phyloP scores from a whole-genome alignment of 2,797 vertebrate species.

The Peromyscus aztecus region DNA sequence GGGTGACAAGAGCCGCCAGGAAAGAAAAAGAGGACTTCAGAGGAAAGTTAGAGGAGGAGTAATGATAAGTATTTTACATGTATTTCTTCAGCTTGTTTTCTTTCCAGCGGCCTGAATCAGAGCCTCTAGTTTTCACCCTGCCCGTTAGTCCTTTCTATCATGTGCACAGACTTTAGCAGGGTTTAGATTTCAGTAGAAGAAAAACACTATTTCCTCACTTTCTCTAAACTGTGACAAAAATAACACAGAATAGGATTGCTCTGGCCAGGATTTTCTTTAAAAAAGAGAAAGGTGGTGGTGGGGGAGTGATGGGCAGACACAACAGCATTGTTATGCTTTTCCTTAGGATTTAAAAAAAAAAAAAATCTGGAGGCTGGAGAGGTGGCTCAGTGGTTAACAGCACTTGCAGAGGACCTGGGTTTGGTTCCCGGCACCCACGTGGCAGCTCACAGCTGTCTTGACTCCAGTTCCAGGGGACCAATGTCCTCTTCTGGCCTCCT shows the following conservation, averaged over 20 bases:
- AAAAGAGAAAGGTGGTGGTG: not conserved
- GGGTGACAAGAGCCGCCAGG: not conserved
- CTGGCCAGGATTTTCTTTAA: not conserved
- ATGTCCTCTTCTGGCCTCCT: not conserved
- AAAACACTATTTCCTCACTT: not conserved
- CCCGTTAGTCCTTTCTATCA: not conserved
- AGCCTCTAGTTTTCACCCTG: not conserved
- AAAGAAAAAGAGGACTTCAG: not conserved
- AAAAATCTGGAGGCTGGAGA: not conserved
- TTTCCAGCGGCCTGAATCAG: not conserved
- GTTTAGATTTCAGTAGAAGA: not conserved
- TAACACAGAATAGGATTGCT: not conserved
- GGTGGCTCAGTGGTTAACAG: not conserved
- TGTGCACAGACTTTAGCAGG: not conserved
- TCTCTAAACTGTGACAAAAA: slow-evolving; percentile 19
- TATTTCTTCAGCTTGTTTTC: not conserved
- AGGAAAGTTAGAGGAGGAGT: not conserved
- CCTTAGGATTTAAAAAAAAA: slow-evolving; percentile 6
- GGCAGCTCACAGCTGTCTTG: not conserved
- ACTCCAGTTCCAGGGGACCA: not conserved
- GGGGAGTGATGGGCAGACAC: not conserved
- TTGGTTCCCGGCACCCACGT: not conserved
- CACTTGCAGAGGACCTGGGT: not conserved
- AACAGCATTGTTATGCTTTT: not conserved
- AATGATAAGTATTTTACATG: not conserved